These are phyloP conservation scores for Ochropacha duplaris DNA, from an alignment of 2,888 invertebrate genomes.

Conservation along the genomic window DNA sequence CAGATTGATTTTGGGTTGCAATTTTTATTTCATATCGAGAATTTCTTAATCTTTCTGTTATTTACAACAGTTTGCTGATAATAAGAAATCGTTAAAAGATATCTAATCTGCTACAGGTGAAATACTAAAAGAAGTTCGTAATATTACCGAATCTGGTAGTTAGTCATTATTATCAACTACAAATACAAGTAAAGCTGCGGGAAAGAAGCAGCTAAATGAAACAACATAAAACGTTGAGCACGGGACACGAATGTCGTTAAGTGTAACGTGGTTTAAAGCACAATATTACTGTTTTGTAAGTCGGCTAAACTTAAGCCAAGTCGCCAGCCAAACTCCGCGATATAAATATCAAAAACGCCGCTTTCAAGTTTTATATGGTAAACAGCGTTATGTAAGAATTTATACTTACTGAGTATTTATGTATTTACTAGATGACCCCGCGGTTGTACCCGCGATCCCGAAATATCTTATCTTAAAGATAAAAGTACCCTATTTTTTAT, in stretches of 20 bases:
- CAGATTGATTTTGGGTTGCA: no score
- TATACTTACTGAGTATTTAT: not conserved
- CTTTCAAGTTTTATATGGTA: conserved; percentile 23
- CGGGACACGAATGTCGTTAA: conserved; percentile 26
- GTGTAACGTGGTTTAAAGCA: conserved; percentile 37
- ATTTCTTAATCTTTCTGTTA: not conserved
- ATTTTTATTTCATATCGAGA: no score
- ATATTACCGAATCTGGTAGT: no score
- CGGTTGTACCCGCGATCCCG: no score
- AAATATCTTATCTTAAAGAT: no score
- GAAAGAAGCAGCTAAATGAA: not conserved
- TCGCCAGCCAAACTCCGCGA: conserved; percentile 11
- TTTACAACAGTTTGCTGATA: not conserved
- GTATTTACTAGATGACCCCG: not conserved
- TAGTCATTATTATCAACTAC: no score
- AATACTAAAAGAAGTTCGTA: no score
- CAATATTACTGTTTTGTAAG: conserved; percentile 38
- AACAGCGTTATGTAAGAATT: conserved; percentile 13
- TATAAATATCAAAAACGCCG: conserved; percentile 34
- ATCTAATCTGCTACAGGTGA: no score
- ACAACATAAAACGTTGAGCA: not conserved
- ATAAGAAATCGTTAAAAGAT: not conserved
- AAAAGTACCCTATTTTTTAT: no score
- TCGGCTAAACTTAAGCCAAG: conserved; percentile 35
- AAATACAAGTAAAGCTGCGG: not conserved